Evolutionary conservation across 2,113 vertebrate genomes (phyloP).

Genomic region (Gymnarchus niloticus): DNA sequence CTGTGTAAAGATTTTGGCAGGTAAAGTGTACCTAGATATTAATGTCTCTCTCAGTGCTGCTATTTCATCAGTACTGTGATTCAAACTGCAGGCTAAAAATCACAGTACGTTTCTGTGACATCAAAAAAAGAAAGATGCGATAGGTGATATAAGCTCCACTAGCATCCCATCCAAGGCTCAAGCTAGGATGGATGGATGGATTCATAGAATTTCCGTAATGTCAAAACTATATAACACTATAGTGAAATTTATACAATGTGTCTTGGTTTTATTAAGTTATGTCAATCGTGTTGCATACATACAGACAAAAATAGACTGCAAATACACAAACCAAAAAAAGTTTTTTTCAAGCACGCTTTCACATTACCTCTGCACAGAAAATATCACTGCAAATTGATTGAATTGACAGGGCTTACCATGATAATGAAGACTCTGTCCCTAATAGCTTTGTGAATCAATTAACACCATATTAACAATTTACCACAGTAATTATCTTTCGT

Average conservation of each 20-base stretch:
- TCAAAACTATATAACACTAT: neutral
- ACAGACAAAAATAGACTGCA: neutral
- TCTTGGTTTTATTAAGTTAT: neutral
- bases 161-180: no score
- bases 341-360: neutral
- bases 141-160: no score
- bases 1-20: neutral
- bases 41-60: neutral
- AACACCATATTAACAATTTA: conserved; percentile 38
- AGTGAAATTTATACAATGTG: neutral
- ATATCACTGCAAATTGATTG: conserved; percentile 8
- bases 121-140: no score
- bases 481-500: conserved; percentile 37
- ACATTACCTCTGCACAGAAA: neutral
- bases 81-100: neutral
- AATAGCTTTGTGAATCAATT: conserved; percentile 34
- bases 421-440: conserved; percentile 22
- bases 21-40: neutral
- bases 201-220: neutral
- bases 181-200: neutral
- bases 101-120: no score
- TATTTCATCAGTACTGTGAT: neutral
- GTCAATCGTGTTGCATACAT: neutral
- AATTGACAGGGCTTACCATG: conserved; percentile 19
- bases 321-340: neutral